Conservation (phyloP, 2,888 invertebrate species). For the Dolichopus griseipennis region DNA sequence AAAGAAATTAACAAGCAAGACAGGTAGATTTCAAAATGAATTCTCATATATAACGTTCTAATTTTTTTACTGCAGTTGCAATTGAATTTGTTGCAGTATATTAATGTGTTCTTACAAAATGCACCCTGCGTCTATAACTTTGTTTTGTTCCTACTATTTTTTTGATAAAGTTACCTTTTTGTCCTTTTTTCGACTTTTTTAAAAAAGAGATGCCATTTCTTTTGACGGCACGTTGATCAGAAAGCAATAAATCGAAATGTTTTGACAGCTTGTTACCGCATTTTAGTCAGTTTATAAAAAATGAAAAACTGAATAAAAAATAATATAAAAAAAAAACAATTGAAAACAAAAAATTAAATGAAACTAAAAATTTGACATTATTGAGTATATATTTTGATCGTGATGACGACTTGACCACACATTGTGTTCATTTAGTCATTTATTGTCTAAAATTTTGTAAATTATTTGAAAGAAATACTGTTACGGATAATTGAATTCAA, state of each 20-base stretch:
- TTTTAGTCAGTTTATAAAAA: constrained; percentile 21
- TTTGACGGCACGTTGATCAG: neutral
- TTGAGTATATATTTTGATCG: constrained; percentile 4
- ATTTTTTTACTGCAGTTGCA: neutral
- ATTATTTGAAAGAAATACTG: neutral
- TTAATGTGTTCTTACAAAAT: neutral
- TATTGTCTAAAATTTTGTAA: neutral
- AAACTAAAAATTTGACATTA: constrained; percentile 9
- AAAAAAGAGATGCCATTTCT: constrained; percentile 16
- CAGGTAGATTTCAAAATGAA: too few relatives aligned
- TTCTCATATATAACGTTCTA: too few relatives aligned
- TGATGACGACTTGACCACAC: constrained; percentile 6
- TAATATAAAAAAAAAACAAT: neutral
- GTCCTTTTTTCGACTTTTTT: constrained; percentile 18
- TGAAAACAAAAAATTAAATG: constrained; percentile 10
- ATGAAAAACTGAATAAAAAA: neutral
- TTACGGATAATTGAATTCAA: neutral
- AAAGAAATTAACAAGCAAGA: too few relatives aligned
- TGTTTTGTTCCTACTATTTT: constrained; percentile 19
- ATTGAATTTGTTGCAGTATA: neutral
- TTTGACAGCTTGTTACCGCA: constrained; percentile 41
- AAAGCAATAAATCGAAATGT: constrained; percentile 38
- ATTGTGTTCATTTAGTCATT: neutral
- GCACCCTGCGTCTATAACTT: constrained; percentile 19
- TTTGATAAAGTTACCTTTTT: constrained; percentile 23